Evolutionary conservation across 2,888 invertebrate genomes (phyloP).

Genomic region (Perithous albicinctus): DNA sequence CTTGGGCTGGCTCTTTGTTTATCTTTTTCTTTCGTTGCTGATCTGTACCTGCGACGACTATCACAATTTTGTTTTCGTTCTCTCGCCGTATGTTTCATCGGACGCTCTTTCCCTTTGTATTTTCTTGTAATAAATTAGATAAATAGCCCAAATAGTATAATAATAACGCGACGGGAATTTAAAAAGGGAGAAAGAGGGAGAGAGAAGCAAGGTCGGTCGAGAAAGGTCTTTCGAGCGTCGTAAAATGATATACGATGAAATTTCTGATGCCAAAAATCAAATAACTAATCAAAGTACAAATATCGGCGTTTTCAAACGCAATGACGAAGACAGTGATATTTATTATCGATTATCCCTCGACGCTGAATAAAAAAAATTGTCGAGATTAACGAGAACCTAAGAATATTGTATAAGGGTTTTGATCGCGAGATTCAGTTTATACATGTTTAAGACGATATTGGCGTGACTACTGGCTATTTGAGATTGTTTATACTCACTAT

Average conservation of each 20-base stretch:
- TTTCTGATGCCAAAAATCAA: conserved; percentile 47
- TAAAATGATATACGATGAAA: conserved; percentile 15
- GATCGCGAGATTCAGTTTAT: background rate
- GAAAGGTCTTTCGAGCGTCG: no score
- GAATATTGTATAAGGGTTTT: conserved; percentile 23
- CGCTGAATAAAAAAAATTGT: conserved; percentile 24
- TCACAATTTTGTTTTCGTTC: conserved; percentile 2
- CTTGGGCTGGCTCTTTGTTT: background rate
- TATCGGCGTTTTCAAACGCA: conserved; percentile 40
- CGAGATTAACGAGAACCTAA: conserved; percentile 23
- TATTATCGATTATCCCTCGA: conserved; percentile 24
- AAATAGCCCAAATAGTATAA: background rate
- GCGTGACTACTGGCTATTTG: conserved; percentile 45
- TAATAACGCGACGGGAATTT: background rate
- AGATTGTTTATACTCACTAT: conserved; percentile 45
- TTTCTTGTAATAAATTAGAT: background rate
- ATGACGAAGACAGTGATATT: conserved; percentile 37
- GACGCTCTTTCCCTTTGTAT: background rate
- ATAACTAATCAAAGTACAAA: conserved; percentile 54
- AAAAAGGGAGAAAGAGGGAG: no score
- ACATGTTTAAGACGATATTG: conserved; percentile 42
- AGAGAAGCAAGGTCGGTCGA: background rate
- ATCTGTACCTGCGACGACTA: conserved; percentile 15
- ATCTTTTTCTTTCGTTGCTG: conserved; percentile 14
- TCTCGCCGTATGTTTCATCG: background rate